Conservation (phyloP, 2,113 vertebrate genomes). For the Brienomyrus longianalis region DNA sequence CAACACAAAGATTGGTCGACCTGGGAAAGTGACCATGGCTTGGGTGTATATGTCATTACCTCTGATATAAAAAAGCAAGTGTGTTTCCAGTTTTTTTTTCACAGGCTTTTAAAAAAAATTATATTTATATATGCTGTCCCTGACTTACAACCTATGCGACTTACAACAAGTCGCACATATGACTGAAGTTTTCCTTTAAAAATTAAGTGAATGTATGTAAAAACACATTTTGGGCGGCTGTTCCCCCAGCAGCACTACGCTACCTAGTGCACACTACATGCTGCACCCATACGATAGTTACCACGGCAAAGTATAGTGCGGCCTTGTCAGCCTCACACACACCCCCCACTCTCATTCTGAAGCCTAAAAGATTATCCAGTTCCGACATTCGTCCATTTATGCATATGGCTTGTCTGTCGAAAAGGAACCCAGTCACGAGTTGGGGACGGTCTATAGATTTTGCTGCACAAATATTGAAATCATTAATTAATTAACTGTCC, state of each 20-base stretch:
- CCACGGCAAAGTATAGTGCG: background rate
- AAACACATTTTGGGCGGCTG: background rate
- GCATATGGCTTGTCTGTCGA: background rate
- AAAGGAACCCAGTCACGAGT: background rate
- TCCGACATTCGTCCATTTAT: background rate
- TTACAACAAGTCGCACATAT: background rate
- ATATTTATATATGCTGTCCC: background rate
- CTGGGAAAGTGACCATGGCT: background rate
- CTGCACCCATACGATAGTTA: background rate
- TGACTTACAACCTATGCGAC: background rate
- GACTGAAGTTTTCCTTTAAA: background rate
- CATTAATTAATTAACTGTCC: background rate
- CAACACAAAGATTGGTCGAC: background rate
- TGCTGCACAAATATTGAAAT: background rate
- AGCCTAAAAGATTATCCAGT: background rate
- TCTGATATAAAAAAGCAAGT: background rate
- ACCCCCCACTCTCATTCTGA: background rate
- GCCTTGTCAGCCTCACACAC: background rate
- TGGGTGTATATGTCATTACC: background rate
- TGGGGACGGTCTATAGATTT: background rate
- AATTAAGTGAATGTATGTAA: background rate
- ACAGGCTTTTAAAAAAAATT: background rate
- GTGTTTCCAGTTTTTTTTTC: background rate
- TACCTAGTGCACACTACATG: background rate
- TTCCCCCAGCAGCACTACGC: background rate